A percentile compares a stretch with the other conserved stretches of the same genome.
Conservation (phyloP, 2,797 vertebrate genomes). For the Hoplostethus mediterraneus region DNA sequence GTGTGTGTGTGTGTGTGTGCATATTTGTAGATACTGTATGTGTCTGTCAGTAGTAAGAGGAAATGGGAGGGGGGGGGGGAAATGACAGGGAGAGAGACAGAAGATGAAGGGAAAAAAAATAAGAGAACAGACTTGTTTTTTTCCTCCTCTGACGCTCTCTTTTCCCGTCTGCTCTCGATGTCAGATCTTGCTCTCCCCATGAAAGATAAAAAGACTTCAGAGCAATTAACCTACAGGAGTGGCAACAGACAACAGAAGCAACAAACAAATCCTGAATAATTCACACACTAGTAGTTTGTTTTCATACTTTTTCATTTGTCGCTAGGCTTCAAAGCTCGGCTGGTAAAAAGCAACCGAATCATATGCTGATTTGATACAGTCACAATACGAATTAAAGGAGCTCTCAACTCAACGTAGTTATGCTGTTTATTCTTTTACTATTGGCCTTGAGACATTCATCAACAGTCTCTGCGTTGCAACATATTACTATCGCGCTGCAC, state of each 20-base stretch:
- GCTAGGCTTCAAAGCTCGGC: slow-evolving; percentile 53
- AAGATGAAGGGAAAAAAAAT: slow-evolving; percentile 21
- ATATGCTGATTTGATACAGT: slow-evolving; percentile 13
- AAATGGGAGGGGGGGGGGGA: slow-evolving; percentile 22
- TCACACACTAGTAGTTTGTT: slow-evolving; percentile 52
- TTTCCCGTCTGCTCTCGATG: slow-evolving; percentile 11
- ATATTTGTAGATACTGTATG: slow-evolving; percentile 8
- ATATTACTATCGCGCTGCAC: slow-evolving; percentile 19
- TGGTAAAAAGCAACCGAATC: slow-evolving; percentile 16
- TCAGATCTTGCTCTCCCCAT: slow-evolving; percentile 12
- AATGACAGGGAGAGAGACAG: slow-evolving; percentile 1
- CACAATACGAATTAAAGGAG: slow-evolving; percentile 41
- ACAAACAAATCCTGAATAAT: slow-evolving; percentile 66
- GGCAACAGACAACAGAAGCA: slow-evolving; percentile 57
- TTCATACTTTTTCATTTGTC: slow-evolving; percentile 54
- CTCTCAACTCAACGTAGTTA: slow-evolving; percentile 36
- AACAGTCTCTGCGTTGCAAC: slow-evolving; percentile 17
- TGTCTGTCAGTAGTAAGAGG: slow-evolving; percentile 30
- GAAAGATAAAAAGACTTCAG: slow-evolving; percentile 54
- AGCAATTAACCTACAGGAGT: slow-evolving; percentile 53
- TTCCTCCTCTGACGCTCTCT: neutral
- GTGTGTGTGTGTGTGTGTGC: slow-evolving; percentile 15
- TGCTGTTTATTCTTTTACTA: slow-evolving; percentile 30
- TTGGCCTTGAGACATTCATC: slow-evolving; percentile 42
- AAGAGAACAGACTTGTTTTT: slow-evolving; percentile 5